These are phyloP conservation scores for Crypturellus undulatus DNA, from an alignment of 2,113 vertebrate species.

Conservation along the genomic window DNA sequence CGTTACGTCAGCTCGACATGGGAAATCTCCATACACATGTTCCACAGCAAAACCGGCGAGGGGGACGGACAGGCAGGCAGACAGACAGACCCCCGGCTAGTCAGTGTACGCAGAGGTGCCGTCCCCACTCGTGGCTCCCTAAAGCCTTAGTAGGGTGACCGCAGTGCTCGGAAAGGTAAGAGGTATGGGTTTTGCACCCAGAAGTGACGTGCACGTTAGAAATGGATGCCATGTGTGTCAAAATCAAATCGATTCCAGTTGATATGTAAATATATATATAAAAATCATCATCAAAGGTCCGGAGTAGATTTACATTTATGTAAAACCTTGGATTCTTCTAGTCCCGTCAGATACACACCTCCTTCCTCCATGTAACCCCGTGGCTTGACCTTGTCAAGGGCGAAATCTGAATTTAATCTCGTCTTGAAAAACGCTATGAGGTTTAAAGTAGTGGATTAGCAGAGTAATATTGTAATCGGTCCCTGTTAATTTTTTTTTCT, in stretches of 20 bases:
- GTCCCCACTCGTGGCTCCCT: not conserved
- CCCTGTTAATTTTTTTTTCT: conserved; percentile 99
- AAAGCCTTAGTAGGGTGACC: conserved; percentile 10
- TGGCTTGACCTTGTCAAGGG: conserved; percentile 84
- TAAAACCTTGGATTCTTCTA: conserved; percentile 51
- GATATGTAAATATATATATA: conserved; percentile 51
- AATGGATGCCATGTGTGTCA: conserved; percentile 64
- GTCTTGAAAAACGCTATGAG: conserved; percentile 59
- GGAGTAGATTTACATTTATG: conserved; percentile 24
- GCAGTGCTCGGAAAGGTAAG: conserved; percentile 54
- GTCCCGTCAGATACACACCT: conserved; percentile 63
- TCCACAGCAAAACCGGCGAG: conserved; percentile 29
- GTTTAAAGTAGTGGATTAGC: conserved; percentile 94
- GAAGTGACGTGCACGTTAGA: conserved; percentile 31
- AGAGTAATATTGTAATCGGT: conserved; percentile 98
- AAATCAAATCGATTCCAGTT: conserved; percentile 72
- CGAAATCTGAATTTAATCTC: conserved; percentile 79
- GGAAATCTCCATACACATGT: not conserved
- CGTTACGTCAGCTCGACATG: not conserved
- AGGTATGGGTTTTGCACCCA: conserved; percentile 70
- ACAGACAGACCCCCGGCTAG: not conserved
- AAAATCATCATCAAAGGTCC: conserved; percentile 38
- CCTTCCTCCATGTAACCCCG: conserved; percentile 70
- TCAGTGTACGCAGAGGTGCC: not conserved
- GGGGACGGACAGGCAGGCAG: not conserved